Evolutionary conservation across 2,113 vertebrate genomes (phyloP), one percentile per base, ranked within the genome.

Genomic region (Eudorcas thomsonii): DNA sequence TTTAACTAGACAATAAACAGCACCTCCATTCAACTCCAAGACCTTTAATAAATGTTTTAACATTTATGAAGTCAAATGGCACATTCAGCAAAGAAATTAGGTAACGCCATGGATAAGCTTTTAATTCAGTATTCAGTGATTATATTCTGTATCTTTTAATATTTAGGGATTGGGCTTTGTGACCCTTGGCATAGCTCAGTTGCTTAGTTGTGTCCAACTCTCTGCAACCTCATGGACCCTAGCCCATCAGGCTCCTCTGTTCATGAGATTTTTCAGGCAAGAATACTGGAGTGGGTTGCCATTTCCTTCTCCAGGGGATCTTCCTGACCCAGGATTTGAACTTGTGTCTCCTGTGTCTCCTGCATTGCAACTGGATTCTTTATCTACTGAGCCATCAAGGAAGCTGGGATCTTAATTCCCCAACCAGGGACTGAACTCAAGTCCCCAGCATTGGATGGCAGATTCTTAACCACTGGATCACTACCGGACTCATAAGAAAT

Each of bases 51-150:
- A 96, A 74, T 62, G 19, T 12, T 45, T 9, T 36, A 88, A 83
- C 36, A 78, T 92, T 91, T 88, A 89, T 77, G 94, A 97, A 96
- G 54, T 77, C 90, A 95, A 93, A 90, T 19, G 6, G 57, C 50
- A 13, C n/a, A 60, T 85, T 74, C 21, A 74, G 10, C 43, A 78
- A 86, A 93, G 82, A 54, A 82, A 52, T 0, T 78, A 28, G 92
- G 43, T 90, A 64, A 94, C 23, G 62, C 6, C 25, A 74, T 28
- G 2, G 26, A 57, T 95, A 87, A 90, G 78, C 60, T 92, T 97
- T 96, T 74, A 95, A 88, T 95, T 94, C 43, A 89, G 2, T 33
- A 85, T 88, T 97, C 36, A 67, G 3, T 87, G 43, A 48, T 55
- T 92, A 59, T 64, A 92, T 80, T 96, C 45, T 28, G 7, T 39